phyloP scores from a whole-genome alignment of 2,113 vertebrate species.

The Scatophagus argus region DNA sequence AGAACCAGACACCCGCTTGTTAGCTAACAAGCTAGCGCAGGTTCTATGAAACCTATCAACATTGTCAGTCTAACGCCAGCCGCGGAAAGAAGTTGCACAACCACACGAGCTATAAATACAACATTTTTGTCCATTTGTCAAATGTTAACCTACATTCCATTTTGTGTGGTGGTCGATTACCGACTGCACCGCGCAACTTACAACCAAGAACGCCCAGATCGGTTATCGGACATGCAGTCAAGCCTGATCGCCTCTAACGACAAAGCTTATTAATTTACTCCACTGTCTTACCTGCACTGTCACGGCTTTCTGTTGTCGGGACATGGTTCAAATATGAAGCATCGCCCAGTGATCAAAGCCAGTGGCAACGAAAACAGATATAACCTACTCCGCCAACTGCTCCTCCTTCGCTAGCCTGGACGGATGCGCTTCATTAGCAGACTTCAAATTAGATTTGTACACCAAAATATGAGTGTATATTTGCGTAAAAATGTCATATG shows the following conservation, averaged over 20 bases:
- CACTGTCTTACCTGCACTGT: not conserved
- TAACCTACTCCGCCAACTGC: slow-evolving; percentile 37
- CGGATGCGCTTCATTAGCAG: slow-evolving; percentile 45
- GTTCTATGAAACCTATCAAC: not conserved
- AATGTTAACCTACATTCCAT: slow-evolving; percentile 17
- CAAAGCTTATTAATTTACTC: not conserved
- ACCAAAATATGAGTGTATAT: not conserved
- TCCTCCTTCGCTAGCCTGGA: slow-evolving; percentile 33
- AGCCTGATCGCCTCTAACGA: slow-evolving; percentile 11
- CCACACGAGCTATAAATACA: not conserved
- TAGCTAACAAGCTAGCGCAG: slow-evolving; percentile 15
- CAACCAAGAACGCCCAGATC: slow-evolving; percentile 48
- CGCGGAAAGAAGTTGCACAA: not conserved
- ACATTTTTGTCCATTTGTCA: not conserved
- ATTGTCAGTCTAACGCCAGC: not conserved
- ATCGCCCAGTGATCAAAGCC: not conserved
- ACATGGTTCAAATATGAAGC: slow-evolving; percentile 8
- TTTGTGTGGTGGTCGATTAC: not conserved
- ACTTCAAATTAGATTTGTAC: slow-evolving; percentile 15
- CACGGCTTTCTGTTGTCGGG: slow-evolving; percentile 14
- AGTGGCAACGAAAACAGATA: slow-evolving; percentile 46
- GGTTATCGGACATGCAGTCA: slow-evolving; percentile 55
- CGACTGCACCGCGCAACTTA: slow-evolving; percentile 44
- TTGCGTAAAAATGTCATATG: not conserved
- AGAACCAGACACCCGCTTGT: slow-evolving; percentile 12